Conservation (phyloP, 1,140 invertebrate species). For the Trigoniulus corallinus region DNA sequence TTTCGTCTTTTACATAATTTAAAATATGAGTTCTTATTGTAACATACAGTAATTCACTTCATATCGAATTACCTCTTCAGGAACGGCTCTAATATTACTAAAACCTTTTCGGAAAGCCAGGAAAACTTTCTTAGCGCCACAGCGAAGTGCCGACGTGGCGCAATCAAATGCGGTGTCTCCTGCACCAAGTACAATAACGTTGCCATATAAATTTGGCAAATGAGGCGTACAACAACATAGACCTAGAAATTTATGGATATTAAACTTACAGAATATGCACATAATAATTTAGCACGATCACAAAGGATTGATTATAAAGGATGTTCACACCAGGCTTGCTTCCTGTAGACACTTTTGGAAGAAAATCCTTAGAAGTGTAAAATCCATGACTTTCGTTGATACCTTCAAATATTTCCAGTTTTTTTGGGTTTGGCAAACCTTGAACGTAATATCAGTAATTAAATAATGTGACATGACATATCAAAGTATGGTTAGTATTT, state of each 20-base stretch:
- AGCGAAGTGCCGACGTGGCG: conserved; percentile 88
- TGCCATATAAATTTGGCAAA: conserved; percentile 62
- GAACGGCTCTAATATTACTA: conserved; percentile 84
- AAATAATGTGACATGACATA: too few species aligned
- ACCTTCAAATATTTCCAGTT: conserved; percentile 57
- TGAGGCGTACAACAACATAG: conserved; percentile 59
- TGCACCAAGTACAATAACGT: conserved; percentile 84
- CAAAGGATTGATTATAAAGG: not conserved
- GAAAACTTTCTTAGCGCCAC: conserved; percentile 79
- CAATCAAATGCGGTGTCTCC: conserved; percentile 99
- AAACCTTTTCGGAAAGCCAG: conserved; percentile 86
- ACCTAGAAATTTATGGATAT: too few species aligned
- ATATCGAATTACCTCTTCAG: conserved; percentile 82
- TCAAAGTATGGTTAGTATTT: too few species aligned
- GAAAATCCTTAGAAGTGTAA: conserved; percentile 86
- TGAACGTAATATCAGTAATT: conserved; percentile 1
- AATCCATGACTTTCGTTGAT: conserved; percentile 68
- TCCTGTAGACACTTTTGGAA: conserved; percentile 66
- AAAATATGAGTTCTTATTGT: too few species aligned
- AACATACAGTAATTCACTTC: too few species aligned
- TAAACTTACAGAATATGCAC: conserved; percentile 8
- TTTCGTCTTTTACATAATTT: too few species aligned
- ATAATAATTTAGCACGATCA: not conserved
- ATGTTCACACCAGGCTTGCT: conserved; percentile 58
- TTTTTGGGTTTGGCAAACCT: conserved; percentile 70